Base-by-base conservation (phyloP, 2,113 vertebrate genomes). In the Sarotherodon lohbergeri region DNA sequence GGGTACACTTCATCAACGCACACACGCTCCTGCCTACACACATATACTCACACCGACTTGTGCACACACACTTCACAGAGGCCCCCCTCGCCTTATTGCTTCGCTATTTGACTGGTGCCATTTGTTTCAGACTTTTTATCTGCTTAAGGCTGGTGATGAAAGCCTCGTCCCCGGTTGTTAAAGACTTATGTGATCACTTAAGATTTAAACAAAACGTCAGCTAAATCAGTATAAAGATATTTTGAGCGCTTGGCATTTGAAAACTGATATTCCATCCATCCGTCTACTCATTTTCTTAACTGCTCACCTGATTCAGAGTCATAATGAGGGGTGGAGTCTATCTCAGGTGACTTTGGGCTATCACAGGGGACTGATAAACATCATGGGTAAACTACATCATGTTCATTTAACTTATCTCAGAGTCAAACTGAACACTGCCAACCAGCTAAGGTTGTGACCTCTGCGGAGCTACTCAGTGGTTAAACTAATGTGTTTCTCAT, bases 101-200 rank as follows among this genome's bases (percentile, higher is more conserved):
- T 89, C 88, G 93, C 90, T 88, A 87, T 92, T 93, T 93, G 89
- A 88, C 94, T 94, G 92, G 90, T 94, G 87, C 90, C 90, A 93
- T 95, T 96, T 94, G 94, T 93, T 94, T 86, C 90, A 86, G 88
- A 85, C 63, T 83, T 92, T 92, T 91, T 91, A 89, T 89, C 83
- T 54, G 89, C 83, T 88, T 43, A 2, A 87, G 48, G 85, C 90
- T 90, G 91, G 91, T 93, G 90, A 79, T 86, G 81, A 81, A 92
- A 8, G 71, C 14, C 90, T 78, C 66, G 89, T 89, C 85, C 85
- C 19, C 56, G 71, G 90, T 73, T 43, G 86, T 39, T 36, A 17
- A 41, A 84, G 87, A 84, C 82, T 82, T 29, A 59, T 83, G 81
- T 48, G 84, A 39, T 22, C 81, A 91, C 82, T 76, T 63, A 54